These are phyloP conservation scores for Heterochromis multidens DNA, from an alignment of 2,113 vertebrate species.

Conservation along the genomic window DNA sequence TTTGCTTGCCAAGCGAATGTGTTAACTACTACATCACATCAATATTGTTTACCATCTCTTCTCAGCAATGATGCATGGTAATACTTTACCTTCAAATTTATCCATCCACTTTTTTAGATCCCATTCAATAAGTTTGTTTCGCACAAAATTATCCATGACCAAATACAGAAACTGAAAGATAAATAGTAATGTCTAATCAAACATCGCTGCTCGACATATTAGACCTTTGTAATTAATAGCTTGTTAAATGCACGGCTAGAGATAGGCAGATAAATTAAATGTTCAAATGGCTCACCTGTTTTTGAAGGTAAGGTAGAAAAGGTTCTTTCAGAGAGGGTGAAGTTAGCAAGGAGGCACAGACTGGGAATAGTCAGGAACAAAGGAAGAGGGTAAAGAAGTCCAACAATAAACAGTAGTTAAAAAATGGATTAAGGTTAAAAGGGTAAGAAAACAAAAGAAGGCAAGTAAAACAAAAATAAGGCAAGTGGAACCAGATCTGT, in stretches of 20 bases:
- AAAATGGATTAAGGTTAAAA: fast-evolving
- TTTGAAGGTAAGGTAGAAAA: fast-evolving
- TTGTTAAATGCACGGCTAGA: neutral
- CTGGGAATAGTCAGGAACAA: neutral
- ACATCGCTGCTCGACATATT: neutral
- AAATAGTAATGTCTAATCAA: neutral
- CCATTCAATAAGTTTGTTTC: constrained; percentile 5
- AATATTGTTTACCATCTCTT: neutral
- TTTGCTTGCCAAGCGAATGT: neutral
- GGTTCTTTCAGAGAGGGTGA: neutral
- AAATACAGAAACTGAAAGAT: neutral
- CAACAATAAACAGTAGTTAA: neutral
- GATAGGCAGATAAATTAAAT: neutral
- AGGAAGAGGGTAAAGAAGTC: neutral
- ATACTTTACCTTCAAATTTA: constrained; percentile 12
- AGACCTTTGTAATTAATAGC: too few relatives aligned
- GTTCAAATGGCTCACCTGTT: neutral
- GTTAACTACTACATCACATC: neutral
- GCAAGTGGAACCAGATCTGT: neutral
- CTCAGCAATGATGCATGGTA: neutral
- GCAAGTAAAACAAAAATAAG: neutral
- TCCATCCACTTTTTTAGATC: neutral
- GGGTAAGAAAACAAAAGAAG: neutral
- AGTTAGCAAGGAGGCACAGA: neutral
- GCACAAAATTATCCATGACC: constrained; percentile 26